Percentiles rank a stretch among this genome's conserved stretches.
Evolutionary conservation across 2,113 vertebrate species (phyloP).

Genomic region (Pseudopodoces humilis): DNA sequence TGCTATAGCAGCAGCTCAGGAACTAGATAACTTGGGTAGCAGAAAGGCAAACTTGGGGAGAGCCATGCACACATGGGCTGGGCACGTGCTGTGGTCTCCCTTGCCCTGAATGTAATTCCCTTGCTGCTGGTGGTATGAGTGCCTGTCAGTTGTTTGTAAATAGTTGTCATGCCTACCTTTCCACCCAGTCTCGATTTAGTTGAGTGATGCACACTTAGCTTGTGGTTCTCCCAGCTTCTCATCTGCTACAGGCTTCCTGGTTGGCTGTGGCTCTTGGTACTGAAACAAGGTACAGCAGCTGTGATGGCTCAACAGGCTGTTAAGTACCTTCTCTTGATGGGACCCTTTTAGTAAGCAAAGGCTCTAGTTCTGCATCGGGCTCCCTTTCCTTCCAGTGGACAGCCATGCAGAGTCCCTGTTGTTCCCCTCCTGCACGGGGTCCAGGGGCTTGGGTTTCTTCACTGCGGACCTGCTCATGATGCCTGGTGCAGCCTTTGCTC

Average conservation of each 20-base stretch:
- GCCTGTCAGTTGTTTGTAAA: neutral
- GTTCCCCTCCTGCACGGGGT: accelerated
- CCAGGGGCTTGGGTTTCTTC: neutral
- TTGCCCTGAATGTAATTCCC: neutral
- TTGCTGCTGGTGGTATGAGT: neutral
- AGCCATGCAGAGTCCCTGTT: accelerated
- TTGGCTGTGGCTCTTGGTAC: neutral
- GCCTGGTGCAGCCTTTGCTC: neutral
- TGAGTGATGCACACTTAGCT: neutral
- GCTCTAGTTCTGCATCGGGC: neutral
- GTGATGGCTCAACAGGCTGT: neutral
- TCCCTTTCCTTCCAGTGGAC: neutral
- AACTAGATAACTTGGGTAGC: neutral
- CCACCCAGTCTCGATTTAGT: neutral
- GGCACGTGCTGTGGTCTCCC: neutral
- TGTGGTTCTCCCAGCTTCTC: neutral
- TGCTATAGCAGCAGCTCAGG: neutral
- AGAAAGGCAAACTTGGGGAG: neutral
- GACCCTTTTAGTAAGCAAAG: neutral
- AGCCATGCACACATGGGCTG: accelerated
- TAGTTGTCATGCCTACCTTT: slow-evolving; percentile 36
- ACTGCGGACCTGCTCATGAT: neutral
- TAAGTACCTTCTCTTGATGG: neutral
- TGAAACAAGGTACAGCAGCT: accelerated
- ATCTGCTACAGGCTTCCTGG: neutral